Evolutionary conservation across 2,113 vertebrate species (phyloP).

Genomic region (Festucalex cinctus): DNA sequence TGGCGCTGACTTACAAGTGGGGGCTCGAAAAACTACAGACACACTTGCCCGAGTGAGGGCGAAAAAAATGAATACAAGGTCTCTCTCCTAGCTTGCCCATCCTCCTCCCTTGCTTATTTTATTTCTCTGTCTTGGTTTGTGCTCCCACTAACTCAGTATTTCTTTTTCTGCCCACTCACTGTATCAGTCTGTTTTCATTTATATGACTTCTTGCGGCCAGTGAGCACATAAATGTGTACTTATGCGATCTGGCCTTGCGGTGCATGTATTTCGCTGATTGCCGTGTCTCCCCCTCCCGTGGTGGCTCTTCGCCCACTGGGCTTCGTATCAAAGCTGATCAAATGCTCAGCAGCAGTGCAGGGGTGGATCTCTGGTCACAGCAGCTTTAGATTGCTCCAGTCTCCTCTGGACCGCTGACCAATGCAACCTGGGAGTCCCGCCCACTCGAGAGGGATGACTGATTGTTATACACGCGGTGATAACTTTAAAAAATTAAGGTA

Average conservation of each 20-base stretch:
- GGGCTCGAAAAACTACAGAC: slow-evolving; percentile 42
- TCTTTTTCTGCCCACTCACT: slow-evolving; percentile 34
- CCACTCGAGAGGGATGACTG: slow-evolving; percentile 14
- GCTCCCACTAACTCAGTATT: slow-evolving; percentile 31
- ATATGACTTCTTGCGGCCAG: slow-evolving; percentile 15
- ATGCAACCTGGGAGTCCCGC: slow-evolving; percentile 7
- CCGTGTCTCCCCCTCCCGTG: slow-evolving; percentile 16
- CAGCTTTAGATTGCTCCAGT: slow-evolving; percentile 43
- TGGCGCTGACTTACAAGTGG: slow-evolving; percentile 50
- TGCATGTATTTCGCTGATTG: slow-evolving; percentile 35
- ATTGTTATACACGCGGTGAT: slow-evolving; percentile 15
- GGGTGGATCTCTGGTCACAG: slow-evolving; percentile 40
- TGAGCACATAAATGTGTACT: slow-evolving; percentile 9
- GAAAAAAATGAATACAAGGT: slow-evolving; percentile 32
- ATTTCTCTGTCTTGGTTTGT: slow-evolving; percentile 31
- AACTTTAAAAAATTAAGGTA: slow-evolving; percentile 7
- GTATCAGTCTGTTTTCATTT: slow-evolving; percentile 37
- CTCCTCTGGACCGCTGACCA: slow-evolving; percentile 27
- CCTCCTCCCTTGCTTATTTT: slow-evolving; percentile 32
- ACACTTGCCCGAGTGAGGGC: slow-evolving; percentile 11
- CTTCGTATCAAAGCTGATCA: slow-evolving; percentile 45
- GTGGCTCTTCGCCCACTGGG: slow-evolving; percentile 44
- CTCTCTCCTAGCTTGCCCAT: slow-evolving; percentile 9
- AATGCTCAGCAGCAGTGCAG: slow-evolving; percentile 41
- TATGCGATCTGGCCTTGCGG: slow-evolving; percentile 7